These are phyloP conservation scores for Biston betularia DNA, from an alignment of 2,888 invertebrate genomes.

Conservation along the genomic window DNA sequence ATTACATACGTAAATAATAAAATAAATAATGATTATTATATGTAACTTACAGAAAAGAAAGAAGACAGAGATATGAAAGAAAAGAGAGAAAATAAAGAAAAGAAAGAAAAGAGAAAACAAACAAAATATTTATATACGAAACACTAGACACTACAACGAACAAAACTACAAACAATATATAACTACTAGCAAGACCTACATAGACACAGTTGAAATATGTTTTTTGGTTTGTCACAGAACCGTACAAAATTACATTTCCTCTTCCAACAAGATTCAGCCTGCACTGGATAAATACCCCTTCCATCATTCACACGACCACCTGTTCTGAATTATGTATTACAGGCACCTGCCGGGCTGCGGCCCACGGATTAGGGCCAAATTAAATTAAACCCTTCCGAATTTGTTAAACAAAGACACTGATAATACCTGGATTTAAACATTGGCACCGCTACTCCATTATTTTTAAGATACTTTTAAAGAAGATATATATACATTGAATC, in stretches of 20 bases:
- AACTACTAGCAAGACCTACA: no score
- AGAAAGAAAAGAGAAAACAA: no score
- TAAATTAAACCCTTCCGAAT: constrained; percentile 46
- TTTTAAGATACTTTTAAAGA: background rate
- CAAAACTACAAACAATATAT: no score
- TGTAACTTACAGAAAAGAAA: no score
- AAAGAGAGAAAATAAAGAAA: no score
- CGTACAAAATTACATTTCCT: background rate
- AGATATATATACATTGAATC: no score
- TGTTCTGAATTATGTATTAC: constrained; percentile 63
- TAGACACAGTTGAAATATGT: background rate
- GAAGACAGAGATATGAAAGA: no score
- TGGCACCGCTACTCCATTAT: background rate
- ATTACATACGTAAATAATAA: no score
- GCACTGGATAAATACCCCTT: constrained; percentile 37
- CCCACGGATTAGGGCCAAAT: constrained; percentile 35
- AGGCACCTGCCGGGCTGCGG: constrained; percentile 38
- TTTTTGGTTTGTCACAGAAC: background rate
- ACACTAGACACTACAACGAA: no score
- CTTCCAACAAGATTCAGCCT: constrained; percentile 7
- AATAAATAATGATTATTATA: no score
- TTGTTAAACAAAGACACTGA: constrained; percentile 34
- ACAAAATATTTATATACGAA: no score
- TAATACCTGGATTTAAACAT: constrained; percentile 24
- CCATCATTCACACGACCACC: constrained; percentile 48